These are phyloP conservation scores for Callopanchax toddi DNA, from an alignment of 2,113 vertebrate genomes.

Conservation along the genomic window DNA sequence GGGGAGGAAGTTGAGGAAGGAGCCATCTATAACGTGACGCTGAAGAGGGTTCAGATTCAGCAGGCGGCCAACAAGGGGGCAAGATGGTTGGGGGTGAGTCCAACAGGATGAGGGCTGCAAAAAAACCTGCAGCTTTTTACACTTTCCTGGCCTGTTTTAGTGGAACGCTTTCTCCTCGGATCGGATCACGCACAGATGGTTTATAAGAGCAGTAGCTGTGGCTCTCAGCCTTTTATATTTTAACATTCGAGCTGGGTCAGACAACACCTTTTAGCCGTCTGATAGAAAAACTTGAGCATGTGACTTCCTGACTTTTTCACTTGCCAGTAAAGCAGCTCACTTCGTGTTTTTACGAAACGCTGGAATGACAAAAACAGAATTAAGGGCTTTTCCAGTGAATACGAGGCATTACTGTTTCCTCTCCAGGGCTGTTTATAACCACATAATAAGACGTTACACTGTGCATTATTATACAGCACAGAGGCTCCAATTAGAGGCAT, in stretches of 20 bases:
- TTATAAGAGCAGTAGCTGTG: background rate
- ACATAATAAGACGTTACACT: constrained; percentile 54
- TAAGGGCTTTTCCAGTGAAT: constrained; percentile 56
- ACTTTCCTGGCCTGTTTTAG: constrained; percentile 17
- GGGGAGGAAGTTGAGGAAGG: constrained; percentile 97
- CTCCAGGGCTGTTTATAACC: constrained; percentile 35
- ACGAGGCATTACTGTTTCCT: constrained; percentile 40
- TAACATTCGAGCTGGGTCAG: constrained; percentile 42
- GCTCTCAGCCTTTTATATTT: constrained; percentile 52
- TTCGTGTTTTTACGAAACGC: constrained; percentile 50
- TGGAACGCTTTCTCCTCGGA: constrained; percentile 5
- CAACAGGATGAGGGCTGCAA: constrained; percentile 16
- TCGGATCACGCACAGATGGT: background rate
- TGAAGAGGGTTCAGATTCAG: constrained; percentile 94
- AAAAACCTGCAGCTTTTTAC: constrained; percentile 5
- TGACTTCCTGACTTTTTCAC: constrained; percentile 69
- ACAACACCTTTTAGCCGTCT: constrained; percentile 52
- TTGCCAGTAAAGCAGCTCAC: constrained; percentile 42
- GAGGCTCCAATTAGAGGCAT: constrained; percentile 45
- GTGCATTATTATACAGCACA: constrained; percentile 39
- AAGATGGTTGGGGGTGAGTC: constrained; percentile 83
- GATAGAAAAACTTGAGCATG: constrained; percentile 52
- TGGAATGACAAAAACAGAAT: constrained; percentile 47
- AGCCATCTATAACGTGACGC: constrained; percentile 93
- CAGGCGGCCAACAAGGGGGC: constrained; percentile 97